These are phyloP conservation scores for Serranus cabrilla DNA, from an alignment of 2,797 vertebrate genomes.

Conservation along the genomic window DNA sequence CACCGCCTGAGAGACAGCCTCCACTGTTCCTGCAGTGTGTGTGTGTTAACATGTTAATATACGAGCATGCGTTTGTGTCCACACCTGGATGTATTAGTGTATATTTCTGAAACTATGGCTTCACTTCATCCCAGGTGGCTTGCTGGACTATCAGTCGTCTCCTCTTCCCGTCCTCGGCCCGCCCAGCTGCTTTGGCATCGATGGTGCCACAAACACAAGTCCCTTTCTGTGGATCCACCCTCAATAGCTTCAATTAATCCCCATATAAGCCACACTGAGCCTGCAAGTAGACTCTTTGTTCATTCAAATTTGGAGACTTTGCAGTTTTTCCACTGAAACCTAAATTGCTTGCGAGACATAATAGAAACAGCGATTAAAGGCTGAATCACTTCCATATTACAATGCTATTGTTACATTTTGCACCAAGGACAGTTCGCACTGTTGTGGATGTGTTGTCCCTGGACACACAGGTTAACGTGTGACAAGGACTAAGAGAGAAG, in stretches of 20 bases:
- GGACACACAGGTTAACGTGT: slow-evolving; percentile 32
- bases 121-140: slow-evolving; percentile 71
- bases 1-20: slow-evolving; percentile 66
- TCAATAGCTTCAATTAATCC: slow-evolving; percentile 79
- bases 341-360: slow-evolving; percentile 36
- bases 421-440: slow-evolving; percentile 23
- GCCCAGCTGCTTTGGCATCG: slow-evolving; percentile 81
- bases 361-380: slow-evolving; percentile 38
- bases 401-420: slow-evolving; percentile 28
- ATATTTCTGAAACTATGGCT: slow-evolving; percentile 65
- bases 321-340: slow-evolving; percentile 42
- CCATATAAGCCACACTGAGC: slow-evolving; percentile 63
- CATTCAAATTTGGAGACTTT: slow-evolving; percentile 44
- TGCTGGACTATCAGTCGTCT: slow-evolving; percentile 44
- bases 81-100: slow-evolving; percentile 63
- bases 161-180: slow-evolving; percentile 55
- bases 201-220: slow-evolving; percentile 68
- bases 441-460: slow-evolving; percentile 14
- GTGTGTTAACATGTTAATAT: slow-evolving; percentile 26
- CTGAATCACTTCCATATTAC: slow-evolving; percentile 21
- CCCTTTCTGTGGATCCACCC: slow-evolving; percentile 69
- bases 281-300: slow-evolving; percentile 68
- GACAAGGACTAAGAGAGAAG: slow-evolving; percentile 45
- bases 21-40: slow-evolving; percentile 48
- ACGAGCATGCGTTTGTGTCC: slow-evolving; percentile 45